phyloP scores from a whole-genome alignment of 2,888 invertebrate genomes.

The Pyralis farinalis region DNA sequence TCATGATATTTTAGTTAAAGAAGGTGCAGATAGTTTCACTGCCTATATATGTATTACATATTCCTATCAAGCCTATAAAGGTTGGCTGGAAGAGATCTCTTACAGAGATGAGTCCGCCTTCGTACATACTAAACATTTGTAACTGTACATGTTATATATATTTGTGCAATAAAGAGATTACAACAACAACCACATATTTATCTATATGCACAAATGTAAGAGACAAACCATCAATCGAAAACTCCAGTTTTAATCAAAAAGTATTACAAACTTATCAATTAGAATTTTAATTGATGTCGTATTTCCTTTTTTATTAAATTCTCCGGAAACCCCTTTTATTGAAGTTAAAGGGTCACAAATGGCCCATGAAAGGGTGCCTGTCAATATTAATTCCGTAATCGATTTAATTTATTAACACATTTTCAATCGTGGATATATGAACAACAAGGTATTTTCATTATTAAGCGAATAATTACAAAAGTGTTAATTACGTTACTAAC shows the following conservation, averaged over 20 bases:
- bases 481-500: background rate
- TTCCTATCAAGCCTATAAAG: no score
- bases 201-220: background rate
- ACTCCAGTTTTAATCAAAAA: background rate
- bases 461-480: background rate
- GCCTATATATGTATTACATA: no score
- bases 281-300: background rate
- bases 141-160: no score
- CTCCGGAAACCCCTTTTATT: background rate
- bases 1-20: no score
- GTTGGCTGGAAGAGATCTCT: no score
- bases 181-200: no score
- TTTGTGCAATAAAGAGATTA: no score
- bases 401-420: background rate
- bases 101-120: no score
- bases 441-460: background rate
- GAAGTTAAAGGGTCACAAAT: constrained; percentile 3
- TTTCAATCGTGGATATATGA: background rate
- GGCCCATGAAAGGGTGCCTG: background rate
- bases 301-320: background rate
- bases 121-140: no score
- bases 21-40: no score
- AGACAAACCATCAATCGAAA: background rate
- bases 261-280: background rate
- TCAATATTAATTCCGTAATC: background rate